Evolutionary conservation across 2,888 invertebrate species (phyloP), one percentile per base, ranked within the genome.

Genomic region (Lottia scabra): DNA sequence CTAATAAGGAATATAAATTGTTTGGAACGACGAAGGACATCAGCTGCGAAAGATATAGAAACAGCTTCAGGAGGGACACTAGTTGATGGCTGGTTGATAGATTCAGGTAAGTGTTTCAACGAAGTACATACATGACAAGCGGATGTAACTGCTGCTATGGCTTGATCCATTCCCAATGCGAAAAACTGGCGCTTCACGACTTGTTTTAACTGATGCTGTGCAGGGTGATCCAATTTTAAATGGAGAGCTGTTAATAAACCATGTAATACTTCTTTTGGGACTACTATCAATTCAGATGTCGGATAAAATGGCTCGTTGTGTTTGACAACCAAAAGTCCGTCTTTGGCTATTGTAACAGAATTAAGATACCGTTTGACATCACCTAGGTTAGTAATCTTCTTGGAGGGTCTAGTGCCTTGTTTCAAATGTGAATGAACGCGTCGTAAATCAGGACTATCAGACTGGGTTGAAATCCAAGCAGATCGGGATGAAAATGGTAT

Each of bases 401-500:
- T 74, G 26, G 70, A 68, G n/a, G 70, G 70, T 13, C 64, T 30
- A n/a, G 78, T 76, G 15, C 77, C 78, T 46, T 78, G 76, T 0
- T 2, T 63, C 15, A 77, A 71, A 48, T 78, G 76, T 56, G 77
- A 75, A 63, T 73, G 66, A n/a, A 76, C 72, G 13, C 75, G 67
- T n/a, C 76, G 65, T 16, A 78, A 45, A 27, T 80, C 78, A 45
- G 70, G 65, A 67, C 76, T 75, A 62, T 79, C 80, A 12, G 65
- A 13, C 63, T 80, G 77, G 12, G 64, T 62, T 15, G 65, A 23
- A 30, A 63, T 2, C 77, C 77, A 78, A 0, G 78, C 77, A 4
- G 79, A 73, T 30, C 81, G 63, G 1, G 73, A 77, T 0, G 75
- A 77, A 71, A 78, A 81, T 6, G 78, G 80, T 26, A 80, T 43